Evolutionary conservation across 2,113 vertebrate species (phyloP).

Genomic region (Sinocyclocheilus anshuiensis): DNA sequence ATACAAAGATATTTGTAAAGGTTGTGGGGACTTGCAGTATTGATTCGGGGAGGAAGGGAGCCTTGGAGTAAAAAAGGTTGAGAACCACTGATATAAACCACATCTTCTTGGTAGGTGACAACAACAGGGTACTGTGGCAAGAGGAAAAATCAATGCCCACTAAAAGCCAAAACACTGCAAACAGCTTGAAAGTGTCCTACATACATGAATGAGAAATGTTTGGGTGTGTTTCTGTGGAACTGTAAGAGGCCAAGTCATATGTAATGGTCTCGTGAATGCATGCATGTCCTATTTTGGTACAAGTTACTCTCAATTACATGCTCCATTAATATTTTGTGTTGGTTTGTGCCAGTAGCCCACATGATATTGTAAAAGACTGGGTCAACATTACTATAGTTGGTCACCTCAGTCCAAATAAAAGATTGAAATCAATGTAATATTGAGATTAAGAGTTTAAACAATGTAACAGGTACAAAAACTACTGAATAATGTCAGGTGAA

Average conservation of each 20-base stretch:
- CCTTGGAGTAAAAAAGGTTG: no score
- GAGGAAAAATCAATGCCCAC: conserved; percentile 38
- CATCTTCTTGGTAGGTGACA: conserved; percentile 6
- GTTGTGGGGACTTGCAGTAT: no score
- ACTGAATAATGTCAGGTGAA: neutral
- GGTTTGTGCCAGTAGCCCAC: neutral
- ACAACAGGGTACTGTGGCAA: conserved; percentile 6
- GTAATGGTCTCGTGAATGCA: neutral
- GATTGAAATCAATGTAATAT: neutral
- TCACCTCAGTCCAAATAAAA: neutral
- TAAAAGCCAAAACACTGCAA: conserved; percentile 35
- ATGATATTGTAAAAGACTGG: neutral
- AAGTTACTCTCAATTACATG: neutral
- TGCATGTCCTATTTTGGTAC: neutral
- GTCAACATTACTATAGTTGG: neutral
- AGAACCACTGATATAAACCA: neutral
- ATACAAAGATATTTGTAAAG: no score
- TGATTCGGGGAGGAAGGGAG: no score
- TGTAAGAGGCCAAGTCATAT: neutral
- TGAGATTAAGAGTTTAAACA: neutral
- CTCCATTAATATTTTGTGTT: neutral
- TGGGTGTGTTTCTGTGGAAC: neutral
- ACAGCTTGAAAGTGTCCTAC: neutral
- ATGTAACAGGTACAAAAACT: neutral
- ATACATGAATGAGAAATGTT: conserved; percentile 5